phyloP scores from a whole-genome alignment of 2,113 vertebrate genomes.

The Pardalotus punctatus region DNA sequence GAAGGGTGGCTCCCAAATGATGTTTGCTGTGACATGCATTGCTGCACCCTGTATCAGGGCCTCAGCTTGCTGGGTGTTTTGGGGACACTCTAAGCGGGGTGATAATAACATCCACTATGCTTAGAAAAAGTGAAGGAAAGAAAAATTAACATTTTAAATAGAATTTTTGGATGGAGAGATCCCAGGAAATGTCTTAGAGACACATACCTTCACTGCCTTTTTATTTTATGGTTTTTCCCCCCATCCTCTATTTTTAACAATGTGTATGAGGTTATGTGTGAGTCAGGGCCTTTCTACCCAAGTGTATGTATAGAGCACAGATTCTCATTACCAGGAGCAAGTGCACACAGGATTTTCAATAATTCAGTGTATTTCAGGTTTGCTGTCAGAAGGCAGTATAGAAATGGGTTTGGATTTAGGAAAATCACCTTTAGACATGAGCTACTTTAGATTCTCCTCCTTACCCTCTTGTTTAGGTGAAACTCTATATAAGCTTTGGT shows the following conservation, averaged over 20 bases:
- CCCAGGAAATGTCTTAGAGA: not conserved
- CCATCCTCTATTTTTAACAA: not conserved
- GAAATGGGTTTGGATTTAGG: not conserved
- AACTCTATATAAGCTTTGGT: not conserved
- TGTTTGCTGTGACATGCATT: not conserved
- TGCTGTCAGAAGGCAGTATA: not conserved
- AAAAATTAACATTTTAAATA: not conserved
- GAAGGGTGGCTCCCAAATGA: not conserved
- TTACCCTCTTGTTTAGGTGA: not conserved
- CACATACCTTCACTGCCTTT: not conserved
- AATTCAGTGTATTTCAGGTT: not conserved
- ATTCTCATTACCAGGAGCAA: not conserved
- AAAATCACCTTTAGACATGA: not conserved
- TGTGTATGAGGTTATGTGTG: not conserved
- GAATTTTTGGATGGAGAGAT: not conserved
- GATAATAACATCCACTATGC: not conserved
- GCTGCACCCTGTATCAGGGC: not conserved
- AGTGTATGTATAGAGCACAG: not conserved
- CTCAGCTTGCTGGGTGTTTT: not conserved
- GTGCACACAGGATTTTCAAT: not conserved
- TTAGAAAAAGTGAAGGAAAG: not conserved
- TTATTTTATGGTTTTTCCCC: rapidly evolving
- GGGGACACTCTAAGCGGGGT: not conserved
- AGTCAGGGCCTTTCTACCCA: not conserved
- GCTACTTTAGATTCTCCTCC: not conserved